Conservation (phyloP, 2,888 invertebrate species). For the Protodeltote pygarga region DNA sequence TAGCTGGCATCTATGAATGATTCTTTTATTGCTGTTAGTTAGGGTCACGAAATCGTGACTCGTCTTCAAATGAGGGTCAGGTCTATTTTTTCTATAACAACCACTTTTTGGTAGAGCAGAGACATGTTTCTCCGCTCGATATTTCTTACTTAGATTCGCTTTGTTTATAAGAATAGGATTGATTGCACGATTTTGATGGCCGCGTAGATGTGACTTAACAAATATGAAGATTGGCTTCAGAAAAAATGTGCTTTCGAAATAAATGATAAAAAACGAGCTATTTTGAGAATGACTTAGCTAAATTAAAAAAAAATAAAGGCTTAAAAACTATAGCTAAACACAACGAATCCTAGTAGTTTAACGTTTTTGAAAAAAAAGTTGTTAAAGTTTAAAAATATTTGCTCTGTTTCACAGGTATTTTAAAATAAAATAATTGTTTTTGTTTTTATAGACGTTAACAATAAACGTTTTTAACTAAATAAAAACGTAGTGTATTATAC, state of each 20-base stretch:
- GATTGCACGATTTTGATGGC: conserved; percentile 18
- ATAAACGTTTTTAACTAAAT: too few relatives aligned
- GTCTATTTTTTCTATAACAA: conserved; percentile 9
- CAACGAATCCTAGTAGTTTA: too few relatives aligned
- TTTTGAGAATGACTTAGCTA: too few relatives aligned
- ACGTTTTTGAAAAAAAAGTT: too few relatives aligned
- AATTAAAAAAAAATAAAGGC: too few relatives aligned
- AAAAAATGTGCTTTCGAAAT: background rate
- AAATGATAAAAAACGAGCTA: too few relatives aligned
- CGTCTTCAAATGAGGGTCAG: conserved; percentile 42
- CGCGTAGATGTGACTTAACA: conserved; percentile 7
- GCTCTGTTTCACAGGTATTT: too few relatives aligned
- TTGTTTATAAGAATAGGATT: conserved; percentile 4
- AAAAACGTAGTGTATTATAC: too few relatives aligned
- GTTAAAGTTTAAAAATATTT: too few relatives aligned
- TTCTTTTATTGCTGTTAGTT: conserved; percentile 48
- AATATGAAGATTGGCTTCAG: background rate
- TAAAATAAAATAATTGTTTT: too few relatives aligned
- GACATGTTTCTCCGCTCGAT: conserved; percentile 2
- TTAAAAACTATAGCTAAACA: too few relatives aligned
- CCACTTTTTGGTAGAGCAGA: background rate
- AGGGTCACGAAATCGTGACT: conserved; percentile 71
- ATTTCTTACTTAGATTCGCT: background rate
- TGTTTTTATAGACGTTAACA: too few relatives aligned
- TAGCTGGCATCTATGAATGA: conserved; percentile 16